phyloP scores from a whole-genome alignment of 1,140 invertebrate species.

The Dendrolimus punctatus region DNA sequence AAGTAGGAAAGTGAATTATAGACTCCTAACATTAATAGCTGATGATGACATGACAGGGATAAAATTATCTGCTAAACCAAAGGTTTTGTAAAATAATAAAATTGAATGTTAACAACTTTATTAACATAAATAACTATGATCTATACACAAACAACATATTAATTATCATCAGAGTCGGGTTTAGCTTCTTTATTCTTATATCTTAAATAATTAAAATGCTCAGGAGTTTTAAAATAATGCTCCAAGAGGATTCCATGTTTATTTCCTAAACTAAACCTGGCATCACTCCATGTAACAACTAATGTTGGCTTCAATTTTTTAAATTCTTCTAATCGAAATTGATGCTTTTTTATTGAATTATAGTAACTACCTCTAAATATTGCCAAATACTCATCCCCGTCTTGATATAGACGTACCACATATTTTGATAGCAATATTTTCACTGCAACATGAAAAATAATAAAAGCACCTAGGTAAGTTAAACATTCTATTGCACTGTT shows the following conservation, averaged over 20 bases:
- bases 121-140: neutral
- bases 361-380: slow-evolving; percentile 48
- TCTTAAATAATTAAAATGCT: slow-evolving; percentile 56
- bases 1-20: too few species aligned
- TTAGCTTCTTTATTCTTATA: slow-evolving; percentile 29
- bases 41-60: too few species aligned
- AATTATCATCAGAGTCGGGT: slow-evolving; percentile 15
- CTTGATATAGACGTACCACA: slow-evolving; percentile 50
- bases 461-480: slow-evolving; percentile 45
- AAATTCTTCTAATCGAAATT: slow-evolving; percentile 53
- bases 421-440: slow-evolving; percentile 53
- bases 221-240: slow-evolving; percentile 57
- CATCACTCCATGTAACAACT: slow-evolving; percentile 50
- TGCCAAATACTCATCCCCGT: slow-evolving; percentile 55
- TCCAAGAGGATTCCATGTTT: slow-evolving; percentile 55
- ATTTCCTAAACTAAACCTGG: slow-evolving; percentile 47
- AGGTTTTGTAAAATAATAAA: too few species aligned
- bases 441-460: slow-evolving; percentile 41
- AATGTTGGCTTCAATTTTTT: slow-evolving; percentile 45
- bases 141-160: neutral
- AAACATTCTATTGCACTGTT: slow-evolving; percentile 44
- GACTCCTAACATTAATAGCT: too few species aligned
- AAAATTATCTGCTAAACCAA: too few species aligned
- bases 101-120: too few species aligned
- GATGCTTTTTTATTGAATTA: slow-evolving; percentile 45